phyloP scores from a whole-genome alignment of 1,140 invertebrate species.

The Aphis gossypii region DNA sequence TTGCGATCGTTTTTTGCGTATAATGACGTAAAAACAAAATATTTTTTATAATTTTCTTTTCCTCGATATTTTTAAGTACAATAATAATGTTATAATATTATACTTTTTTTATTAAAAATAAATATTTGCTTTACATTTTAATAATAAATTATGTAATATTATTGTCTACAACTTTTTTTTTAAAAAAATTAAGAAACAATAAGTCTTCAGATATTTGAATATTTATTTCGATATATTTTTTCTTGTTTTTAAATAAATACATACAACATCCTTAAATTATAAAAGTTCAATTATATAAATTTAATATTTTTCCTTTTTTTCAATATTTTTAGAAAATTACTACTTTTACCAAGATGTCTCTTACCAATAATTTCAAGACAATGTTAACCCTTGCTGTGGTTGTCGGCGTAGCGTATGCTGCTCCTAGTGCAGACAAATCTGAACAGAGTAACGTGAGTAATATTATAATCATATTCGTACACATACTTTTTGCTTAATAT shows the following conservation, averaged over 20 bases:
- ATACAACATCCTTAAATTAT: neutral
- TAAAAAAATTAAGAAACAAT: neutral
- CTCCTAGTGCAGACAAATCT: neutral
- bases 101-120: neutral
- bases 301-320: neutral
- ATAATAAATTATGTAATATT: neutral
- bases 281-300: neutral
- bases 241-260: neutral
- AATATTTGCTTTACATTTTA: neutral
- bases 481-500: neutral
- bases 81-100: neutral
- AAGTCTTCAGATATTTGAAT: neutral
- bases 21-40: neutral
- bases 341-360: neutral
- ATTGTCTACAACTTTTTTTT: too few relatives aligned
- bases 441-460: constrained; percentile 26
- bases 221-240: neutral
- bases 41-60: neutral
- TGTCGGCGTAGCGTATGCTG: neutral
- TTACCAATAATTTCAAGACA: neutral
- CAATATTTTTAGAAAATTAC: too few relatives aligned
- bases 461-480: neutral
- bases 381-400: neutral
- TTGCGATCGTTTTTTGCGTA: neutral
- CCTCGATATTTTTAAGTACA: neutral